Evolutionary conservation across 2,113 vertebrate genomes (phyloP).

Genomic region (Brachirus orientalis): DNA sequence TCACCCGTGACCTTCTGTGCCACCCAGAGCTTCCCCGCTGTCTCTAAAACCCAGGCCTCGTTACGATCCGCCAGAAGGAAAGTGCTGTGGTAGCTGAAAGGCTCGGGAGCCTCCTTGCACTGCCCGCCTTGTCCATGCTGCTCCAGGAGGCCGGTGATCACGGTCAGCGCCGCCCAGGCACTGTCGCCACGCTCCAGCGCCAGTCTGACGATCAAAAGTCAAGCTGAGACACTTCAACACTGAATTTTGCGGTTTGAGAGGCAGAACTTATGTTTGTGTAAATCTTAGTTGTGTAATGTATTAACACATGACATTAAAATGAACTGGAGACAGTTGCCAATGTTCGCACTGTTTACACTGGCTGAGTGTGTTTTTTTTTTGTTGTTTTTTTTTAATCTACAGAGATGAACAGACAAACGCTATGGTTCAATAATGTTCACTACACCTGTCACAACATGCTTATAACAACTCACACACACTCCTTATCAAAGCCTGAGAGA

Average conservation of each 20-base stretch:
- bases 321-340: no score
- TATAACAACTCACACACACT: no score
- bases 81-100: constrained; percentile 94
- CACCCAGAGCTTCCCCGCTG: constrained; percentile 90
- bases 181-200: constrained; percentile 88
- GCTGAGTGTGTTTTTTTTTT: not conserved
- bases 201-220: constrained; percentile 77
- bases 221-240: not conserved
- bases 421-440: no score
- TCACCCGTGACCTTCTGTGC: constrained; percentile 89
- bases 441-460: no score
- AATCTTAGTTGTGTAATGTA: not conserved
- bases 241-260: not conserved
- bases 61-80: constrained; percentile 91
- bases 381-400: no score
- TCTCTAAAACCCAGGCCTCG: constrained; percentile 95
- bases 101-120: constrained; percentile 86
- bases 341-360: not conserved
- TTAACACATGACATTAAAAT: no score
- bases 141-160: constrained; percentile 87
- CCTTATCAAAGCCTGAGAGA: no score
- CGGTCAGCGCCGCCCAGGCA: constrained; percentile 83
- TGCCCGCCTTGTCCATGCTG: constrained; percentile 90
- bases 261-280: not conserved
- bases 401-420: no score